phyloP scores from a whole-genome alignment of 2,797 vertebrate species.

The Diplodus puntazzo region DNA sequence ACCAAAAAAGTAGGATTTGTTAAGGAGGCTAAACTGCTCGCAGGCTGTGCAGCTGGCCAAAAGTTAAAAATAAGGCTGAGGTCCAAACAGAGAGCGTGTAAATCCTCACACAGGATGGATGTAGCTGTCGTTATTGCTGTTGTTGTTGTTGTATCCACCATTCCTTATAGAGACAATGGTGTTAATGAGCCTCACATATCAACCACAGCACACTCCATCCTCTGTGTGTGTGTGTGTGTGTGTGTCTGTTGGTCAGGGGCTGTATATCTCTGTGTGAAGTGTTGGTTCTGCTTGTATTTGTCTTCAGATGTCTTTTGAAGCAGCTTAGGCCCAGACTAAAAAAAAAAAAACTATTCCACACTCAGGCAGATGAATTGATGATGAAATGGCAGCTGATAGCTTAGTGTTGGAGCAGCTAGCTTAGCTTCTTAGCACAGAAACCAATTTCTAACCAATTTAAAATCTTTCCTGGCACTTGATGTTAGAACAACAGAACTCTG shows the following conservation, averaged over 20 bases:
- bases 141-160: slow-evolving; percentile 60
- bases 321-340: background rate
- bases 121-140: slow-evolving; percentile 44
- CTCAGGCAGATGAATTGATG: background rate
- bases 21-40: slow-evolving; percentile 12
- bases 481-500: background rate
- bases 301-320: slow-evolving; percentile 12
- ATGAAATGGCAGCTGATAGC: slow-evolving; percentile 15
- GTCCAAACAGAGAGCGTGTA: slow-evolving; percentile 31
- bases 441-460: background rate
- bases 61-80: slow-evolving; percentile 54
- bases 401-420: background rate
- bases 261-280: slow-evolving; percentile 37
- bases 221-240: slow-evolving; percentile 38
- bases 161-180: slow-evolving; percentile 63
- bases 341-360: background rate
- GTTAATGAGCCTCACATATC: slow-evolving; percentile 74
- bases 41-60: slow-evolving; percentile 34
- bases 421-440: background rate
- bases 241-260: slow-evolving; percentile 9
- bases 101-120: slow-evolving; percentile 65
- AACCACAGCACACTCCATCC: slow-evolving; percentile 42
- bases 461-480: background rate
- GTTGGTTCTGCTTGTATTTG: slow-evolving; percentile 7
- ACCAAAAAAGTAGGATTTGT: slow-evolving; percentile 6